Conservation (phyloP, 2,797 vertebrate species). For the Mus caroli region DNA sequence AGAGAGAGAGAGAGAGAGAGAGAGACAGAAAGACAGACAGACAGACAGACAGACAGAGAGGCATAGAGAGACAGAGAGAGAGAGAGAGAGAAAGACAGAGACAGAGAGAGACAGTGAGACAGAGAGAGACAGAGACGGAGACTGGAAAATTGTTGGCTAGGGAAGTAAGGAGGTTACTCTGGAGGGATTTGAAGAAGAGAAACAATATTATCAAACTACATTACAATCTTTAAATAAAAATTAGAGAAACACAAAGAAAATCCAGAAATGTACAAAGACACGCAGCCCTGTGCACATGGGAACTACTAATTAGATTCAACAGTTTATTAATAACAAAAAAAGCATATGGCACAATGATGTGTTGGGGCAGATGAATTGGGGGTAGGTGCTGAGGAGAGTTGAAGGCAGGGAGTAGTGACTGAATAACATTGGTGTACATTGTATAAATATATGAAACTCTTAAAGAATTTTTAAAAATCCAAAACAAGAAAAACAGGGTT, state of each 20-base stretch:
- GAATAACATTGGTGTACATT: not conserved
- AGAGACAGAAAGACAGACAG: too few relatives aligned
- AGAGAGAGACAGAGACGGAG: not conserved
- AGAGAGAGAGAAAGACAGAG: not conserved
- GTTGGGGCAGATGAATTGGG: not conserved
- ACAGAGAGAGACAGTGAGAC: too few relatives aligned
- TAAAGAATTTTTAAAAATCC: not conserved
- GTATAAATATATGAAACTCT: not conserved
- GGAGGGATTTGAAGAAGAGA: not conserved
- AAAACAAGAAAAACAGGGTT: not conserved
- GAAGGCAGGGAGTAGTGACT: not conserved
- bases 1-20: not conserved
- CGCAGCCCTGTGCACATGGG: not conserved
- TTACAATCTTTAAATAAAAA: not conserved
- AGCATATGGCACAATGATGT: not conserved
- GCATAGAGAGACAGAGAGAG: too few relatives aligned
- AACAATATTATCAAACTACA: not conserved
- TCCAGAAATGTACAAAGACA: not conserved
- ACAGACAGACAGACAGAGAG: too few relatives aligned
- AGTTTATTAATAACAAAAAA: not conserved
- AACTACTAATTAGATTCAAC: not conserved
- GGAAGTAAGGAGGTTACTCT: not conserved
- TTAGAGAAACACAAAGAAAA: too few relatives aligned
- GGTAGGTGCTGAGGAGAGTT: accelerated
- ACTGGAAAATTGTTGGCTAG: too few relatives aligned